Percentiles rank a stretch among this genome's conserved stretches.
Conservation (phyloP, 2,797 vertebrate genomes). For the Holocentrus rufus region DNA sequence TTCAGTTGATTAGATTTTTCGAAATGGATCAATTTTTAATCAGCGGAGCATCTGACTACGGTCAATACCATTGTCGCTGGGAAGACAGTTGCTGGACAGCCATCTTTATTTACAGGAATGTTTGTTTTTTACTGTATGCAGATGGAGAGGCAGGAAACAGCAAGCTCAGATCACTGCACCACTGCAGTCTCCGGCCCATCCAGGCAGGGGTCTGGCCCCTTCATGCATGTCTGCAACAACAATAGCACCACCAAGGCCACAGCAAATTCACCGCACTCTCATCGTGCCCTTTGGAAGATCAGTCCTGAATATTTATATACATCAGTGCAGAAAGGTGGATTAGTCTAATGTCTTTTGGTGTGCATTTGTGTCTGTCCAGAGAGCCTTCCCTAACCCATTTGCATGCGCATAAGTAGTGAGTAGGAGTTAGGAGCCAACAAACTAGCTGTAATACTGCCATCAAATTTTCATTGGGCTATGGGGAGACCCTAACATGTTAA, state of each 20-base stretch:
- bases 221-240: constrained; percentile 42
- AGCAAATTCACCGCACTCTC: constrained; percentile 30
- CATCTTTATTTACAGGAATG: constrained; percentile 95
- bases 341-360: constrained; percentile 38
- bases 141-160: constrained; percentile 75
- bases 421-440: constrained; percentile 67
- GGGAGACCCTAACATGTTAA: constrained; percentile 79
- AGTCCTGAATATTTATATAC: constrained; percentile 34
- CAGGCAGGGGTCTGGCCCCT: constrained; percentile 30
- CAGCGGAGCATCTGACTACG: constrained; percentile 99
- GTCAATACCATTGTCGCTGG: constrained; percentile 91
- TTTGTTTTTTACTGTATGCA: constrained; percentile 90
- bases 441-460: constrained; percentile 69
- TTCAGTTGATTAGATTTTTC: constrained; percentile 99
- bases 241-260: constrained; percentile 27
- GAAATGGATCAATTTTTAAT: constrained; percentile 99
- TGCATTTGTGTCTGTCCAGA: constrained; percentile 40
- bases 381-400: constrained; percentile 53
- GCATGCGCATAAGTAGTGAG: constrained; percentile 58
- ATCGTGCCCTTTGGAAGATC: constrained; percentile 33
- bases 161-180: constrained; percentile 67
- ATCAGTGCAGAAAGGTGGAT: constrained; percentile 51
- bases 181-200: constrained; percentile 62
- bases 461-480: constrained; percentile 74
- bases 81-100: constrained; percentile 89